Conservation (phyloP, 2,888 invertebrate genomes). For the Saturnia pavonia region DNA sequence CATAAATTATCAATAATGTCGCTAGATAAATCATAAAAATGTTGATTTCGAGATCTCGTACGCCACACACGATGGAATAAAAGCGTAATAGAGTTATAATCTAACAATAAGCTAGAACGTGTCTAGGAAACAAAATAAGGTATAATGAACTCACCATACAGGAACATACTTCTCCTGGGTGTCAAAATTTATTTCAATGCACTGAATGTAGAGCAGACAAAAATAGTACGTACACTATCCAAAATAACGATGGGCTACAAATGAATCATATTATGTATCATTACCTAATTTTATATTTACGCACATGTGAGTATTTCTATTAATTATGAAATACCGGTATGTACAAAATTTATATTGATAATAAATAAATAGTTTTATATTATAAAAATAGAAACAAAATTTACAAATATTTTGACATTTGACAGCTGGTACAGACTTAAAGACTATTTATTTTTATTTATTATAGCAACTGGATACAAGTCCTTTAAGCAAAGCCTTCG, state of each 20-base stretch:
- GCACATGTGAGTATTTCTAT: conserved; percentile 31
- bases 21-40: neutral
- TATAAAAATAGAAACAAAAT: conserved; percentile 46
- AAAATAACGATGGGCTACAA: conserved; percentile 63
- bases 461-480: too few relatives aligned
- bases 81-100: conserved; percentile 19
- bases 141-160: conserved; percentile 59
- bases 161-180: conserved; percentile 74
- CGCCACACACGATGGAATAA: neutral
- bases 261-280: conserved; percentile 22
- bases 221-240: conserved; percentile 70
- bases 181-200: conserved; percentile 76
- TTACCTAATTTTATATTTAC: conserved; percentile 18
- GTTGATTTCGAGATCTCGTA: neutral
- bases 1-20: neutral
- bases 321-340: conserved; percentile 24
- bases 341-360: conserved; percentile 16
- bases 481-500: too few relatives aligned
- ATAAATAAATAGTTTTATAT: conserved; percentile 26
- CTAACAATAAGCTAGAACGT: conserved; percentile 20
- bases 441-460: neutral
- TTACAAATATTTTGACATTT: conserved; percentile 73
- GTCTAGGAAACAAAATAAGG: conserved; percentile 24
- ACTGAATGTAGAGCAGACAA: conserved; percentile 78
- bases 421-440: conserved; percentile 17